phyloP scores from a whole-genome alignment of 1,140 invertebrate genomes.

The Latrodectus geometricus region DNA sequence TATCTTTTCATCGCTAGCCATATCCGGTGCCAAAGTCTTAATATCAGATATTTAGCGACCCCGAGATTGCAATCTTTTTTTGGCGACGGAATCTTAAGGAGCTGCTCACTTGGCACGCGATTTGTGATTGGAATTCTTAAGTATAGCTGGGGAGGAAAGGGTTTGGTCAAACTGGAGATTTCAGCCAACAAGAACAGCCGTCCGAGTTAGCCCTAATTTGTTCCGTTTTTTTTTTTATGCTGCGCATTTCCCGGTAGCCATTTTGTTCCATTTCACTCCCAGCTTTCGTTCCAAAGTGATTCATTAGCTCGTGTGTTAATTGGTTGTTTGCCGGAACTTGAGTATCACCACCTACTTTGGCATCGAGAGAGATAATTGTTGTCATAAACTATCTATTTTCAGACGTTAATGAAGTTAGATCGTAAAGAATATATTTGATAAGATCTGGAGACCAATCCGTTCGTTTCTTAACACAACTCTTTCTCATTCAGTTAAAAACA shows the following conservation, averaged over 20 bases:
- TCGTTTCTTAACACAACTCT: neutral
- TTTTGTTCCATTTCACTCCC: neutral
- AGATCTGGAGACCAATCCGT: neutral
- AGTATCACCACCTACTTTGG: neutral
- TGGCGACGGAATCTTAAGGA: neutral
- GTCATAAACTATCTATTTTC: neutral
- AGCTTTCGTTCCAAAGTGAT: neutral
- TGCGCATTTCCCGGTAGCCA: conserved; percentile 33
- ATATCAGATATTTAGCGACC: conserved; percentile 27
- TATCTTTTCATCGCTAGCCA: conserved; percentile 7
- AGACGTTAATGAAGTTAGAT: neutral
- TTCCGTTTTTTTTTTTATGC: neutral
- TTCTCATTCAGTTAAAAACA: neutral
- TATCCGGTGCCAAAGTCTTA: conserved; percentile 38
- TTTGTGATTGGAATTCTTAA: conserved; percentile 15
- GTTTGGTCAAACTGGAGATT: neutral
- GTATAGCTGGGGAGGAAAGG: neutral
- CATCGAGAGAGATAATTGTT: neutral
- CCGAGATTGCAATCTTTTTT: conserved; percentile 7
- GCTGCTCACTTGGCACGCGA: conserved; percentile 18
- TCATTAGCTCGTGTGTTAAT: neutral
- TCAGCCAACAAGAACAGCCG: neutral
- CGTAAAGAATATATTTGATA: neutral
- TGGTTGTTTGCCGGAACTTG: neutral
- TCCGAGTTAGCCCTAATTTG: neutral